These are phyloP conservation scores for Scaptomyza montana DNA, from an alignment of 1,140 invertebrate species.

Conservation along the genomic window DNA sequence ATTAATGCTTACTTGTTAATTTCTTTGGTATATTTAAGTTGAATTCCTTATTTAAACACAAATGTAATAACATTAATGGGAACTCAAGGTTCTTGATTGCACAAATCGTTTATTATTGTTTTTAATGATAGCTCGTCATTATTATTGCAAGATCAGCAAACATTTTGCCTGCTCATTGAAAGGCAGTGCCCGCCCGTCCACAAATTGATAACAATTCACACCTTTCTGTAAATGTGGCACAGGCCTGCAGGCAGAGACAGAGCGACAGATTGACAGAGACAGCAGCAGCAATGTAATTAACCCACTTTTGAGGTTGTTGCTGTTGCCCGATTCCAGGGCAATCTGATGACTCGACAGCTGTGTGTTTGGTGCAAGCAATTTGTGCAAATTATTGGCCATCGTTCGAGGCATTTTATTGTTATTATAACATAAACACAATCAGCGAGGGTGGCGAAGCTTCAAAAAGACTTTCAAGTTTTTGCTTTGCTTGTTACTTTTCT, in stretches of 20 bases:
- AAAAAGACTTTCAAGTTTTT: slow-evolving; percentile 18
- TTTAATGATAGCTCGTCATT: slow-evolving; percentile 14
- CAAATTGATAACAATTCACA: slow-evolving; percentile 76
- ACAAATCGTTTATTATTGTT: not conserved
- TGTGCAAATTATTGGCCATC: slow-evolving; percentile 67
- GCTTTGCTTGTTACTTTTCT: slow-evolving; percentile 3
- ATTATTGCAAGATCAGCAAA: slow-evolving; percentile 48
- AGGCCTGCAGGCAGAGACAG: slow-evolving; percentile 6
- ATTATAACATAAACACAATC: slow-evolving; percentile 52
- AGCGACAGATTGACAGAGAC: not conserved
- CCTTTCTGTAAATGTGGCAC: slow-evolving; percentile 61
- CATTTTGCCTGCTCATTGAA: slow-evolving; percentile 44
- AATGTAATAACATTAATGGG: not conserved
- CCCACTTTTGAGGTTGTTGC: slow-evolving; percentile 38
- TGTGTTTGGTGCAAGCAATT: slow-evolving; percentile 51
- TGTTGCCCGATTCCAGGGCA: slow-evolving; percentile 22
- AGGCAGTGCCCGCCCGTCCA: slow-evolving; percentile 41
- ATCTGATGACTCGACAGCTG: slow-evolving; percentile 46
- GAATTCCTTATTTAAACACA: not conserved
- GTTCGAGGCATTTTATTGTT: slow-evolving; percentile 60
- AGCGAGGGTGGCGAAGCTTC: slow-evolving; percentile 13
- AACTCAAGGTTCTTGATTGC: slow-evolving; percentile 10
- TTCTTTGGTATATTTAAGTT: not conserved
- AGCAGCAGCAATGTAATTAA: slow-evolving; percentile 46
- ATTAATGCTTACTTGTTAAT: not conserved